These are phyloP conservation scores for Syngnathus floridae DNA, from an alignment of 2,113 vertebrate genomes.

Conservation along the genomic window DNA sequence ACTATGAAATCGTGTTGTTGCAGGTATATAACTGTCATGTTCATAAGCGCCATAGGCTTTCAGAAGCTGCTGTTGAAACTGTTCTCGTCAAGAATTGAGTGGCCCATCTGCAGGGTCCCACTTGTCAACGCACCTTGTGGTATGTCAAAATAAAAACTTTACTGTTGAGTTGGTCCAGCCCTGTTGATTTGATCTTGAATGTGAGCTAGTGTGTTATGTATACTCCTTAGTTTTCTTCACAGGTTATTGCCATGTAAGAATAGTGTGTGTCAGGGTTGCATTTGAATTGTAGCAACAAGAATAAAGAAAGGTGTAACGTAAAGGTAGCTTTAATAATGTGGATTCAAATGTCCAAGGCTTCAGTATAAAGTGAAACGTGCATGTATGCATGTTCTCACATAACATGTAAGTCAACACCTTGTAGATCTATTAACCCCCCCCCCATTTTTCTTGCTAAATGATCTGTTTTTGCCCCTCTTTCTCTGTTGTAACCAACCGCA, in stretches of 20 bases:
- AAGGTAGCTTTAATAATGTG: slow-evolving; percentile 35
- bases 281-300: slow-evolving; percentile 23
- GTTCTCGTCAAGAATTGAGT: slow-evolving; percentile 9
- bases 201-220: slow-evolving; percentile 22
- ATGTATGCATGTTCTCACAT: slow-evolving; percentile 68
- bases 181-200: background rate
- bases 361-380: slow-evolving; percentile 58
- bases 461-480: slow-evolving; percentile 23
- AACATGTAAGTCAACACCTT: background rate
- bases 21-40: slow-evolving; percentile 31
- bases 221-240: background rate
- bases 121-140: slow-evolving; percentile 33
- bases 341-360: slow-evolving; percentile 53
- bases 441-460: slow-evolving; percentile 37
- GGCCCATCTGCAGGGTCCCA: background rate
- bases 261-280: slow-evolving; percentile 22
- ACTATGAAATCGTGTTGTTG: slow-evolving; percentile 16
- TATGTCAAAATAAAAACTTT: slow-evolving; percentile 12
- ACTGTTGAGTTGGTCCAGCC: slow-evolving; percentile 8
- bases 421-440: background rate
- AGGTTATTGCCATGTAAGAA: slow-evolving; percentile 27
- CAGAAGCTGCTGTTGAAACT: slow-evolving; percentile 8
- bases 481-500: slow-evolving; percentile 48
- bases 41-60: slow-evolving; percentile 18
- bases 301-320: too few relatives aligned